Percentiles rank a stretch among this genome's conserved stretches.
phyloP scores from a whole-genome alignment of 2,113 vertebrate genomes.

The Gavia stellata region DNA sequence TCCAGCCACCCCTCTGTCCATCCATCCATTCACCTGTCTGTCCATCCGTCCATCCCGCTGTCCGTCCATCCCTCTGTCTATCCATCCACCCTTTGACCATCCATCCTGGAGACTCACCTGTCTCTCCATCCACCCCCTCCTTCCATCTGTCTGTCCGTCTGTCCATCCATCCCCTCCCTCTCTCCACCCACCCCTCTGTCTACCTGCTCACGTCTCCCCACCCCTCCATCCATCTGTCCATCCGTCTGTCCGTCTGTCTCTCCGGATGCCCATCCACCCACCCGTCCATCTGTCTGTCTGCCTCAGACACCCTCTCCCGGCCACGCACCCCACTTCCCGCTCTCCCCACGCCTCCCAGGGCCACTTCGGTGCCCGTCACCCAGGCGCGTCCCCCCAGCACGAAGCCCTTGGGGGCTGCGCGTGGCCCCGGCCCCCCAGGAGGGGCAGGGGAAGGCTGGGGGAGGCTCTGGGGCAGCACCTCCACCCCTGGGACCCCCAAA shows the following conservation, averaged over 20 bases:
- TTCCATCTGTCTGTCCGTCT: background rate
- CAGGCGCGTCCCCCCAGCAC: background rate
- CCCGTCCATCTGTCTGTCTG: background rate
- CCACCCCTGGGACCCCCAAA: background rate
- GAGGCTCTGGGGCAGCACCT: background rate
- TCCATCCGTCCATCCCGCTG: too few species aligned
- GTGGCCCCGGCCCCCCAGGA: accelerated
- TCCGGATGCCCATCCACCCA: background rate
- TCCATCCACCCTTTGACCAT: background rate
- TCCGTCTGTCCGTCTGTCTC: background rate
- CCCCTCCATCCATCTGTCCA: background rate
- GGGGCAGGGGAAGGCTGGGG: background rate
- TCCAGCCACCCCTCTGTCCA: accelerated
- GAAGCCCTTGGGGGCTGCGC: accelerated
- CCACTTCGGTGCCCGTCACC: background rate
- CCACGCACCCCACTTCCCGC: background rate
- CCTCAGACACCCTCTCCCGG: background rate
- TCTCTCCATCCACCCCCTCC: background rate
- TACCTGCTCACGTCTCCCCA: background rate
- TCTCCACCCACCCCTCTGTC: background rate
- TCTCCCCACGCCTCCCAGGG: background rate
- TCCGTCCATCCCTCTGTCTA: background rate
- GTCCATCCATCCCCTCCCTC: background rate
- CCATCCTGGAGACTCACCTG: background rate
- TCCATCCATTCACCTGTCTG: too few species aligned